Percentiles rank a stretch among this genome's conserved stretches.
Conservation (phyloP, 2,888 invertebrate species). For the Hirtodrosophila trivittata region DNA sequence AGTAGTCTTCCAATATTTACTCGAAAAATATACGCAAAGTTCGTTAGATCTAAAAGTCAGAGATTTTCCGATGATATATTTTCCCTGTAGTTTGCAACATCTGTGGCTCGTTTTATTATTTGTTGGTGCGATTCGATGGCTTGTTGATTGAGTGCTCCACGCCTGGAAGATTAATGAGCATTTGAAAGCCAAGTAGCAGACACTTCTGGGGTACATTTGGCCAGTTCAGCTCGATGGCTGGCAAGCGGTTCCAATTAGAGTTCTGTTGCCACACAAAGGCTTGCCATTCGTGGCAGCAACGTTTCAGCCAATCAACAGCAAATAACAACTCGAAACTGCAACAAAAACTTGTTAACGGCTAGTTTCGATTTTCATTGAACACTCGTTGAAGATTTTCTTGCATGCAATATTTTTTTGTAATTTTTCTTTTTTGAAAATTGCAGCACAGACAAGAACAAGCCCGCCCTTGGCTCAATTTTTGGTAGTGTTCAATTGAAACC, state of each 20-base stretch:
- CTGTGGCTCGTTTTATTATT: conserved; percentile 15
- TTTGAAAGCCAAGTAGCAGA: conserved; percentile 11
- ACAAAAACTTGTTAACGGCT: conserved; percentile 51
- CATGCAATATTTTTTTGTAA: conserved; percentile 23
- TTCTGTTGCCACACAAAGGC: conserved; percentile 37
- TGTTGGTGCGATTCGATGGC: conserved; percentile 33
- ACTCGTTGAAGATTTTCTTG: conserved; percentile 44
- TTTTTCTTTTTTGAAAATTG: conserved; percentile 44
- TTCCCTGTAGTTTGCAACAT: background rate
- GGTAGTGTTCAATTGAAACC: conserved; percentile 41
- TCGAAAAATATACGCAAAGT: too few species aligned
- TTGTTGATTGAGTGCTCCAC: conserved; percentile 47
- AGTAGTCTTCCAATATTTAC: too few species aligned
- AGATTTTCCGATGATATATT: background rate
- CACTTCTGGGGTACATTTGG: conserved; percentile 32
- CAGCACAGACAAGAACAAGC: conserved; percentile 59
- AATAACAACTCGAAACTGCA: conserved; percentile 12
- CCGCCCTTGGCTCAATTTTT: conserved; percentile 73
- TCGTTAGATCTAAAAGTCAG: too few species aligned
- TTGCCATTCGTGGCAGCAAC: conserved; percentile 25
- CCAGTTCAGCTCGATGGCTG: conserved; percentile 21
- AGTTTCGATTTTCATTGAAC: conserved; percentile 64
- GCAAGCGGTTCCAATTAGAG: conserved; percentile 50
- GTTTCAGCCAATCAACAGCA: conserved; percentile 20
- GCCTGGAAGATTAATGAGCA: conserved; percentile 54